These are phyloP conservation scores for Falco novaeseelandiae DNA, from an alignment of 2,797 vertebrate genomes.

Conservation along the genomic window DNA sequence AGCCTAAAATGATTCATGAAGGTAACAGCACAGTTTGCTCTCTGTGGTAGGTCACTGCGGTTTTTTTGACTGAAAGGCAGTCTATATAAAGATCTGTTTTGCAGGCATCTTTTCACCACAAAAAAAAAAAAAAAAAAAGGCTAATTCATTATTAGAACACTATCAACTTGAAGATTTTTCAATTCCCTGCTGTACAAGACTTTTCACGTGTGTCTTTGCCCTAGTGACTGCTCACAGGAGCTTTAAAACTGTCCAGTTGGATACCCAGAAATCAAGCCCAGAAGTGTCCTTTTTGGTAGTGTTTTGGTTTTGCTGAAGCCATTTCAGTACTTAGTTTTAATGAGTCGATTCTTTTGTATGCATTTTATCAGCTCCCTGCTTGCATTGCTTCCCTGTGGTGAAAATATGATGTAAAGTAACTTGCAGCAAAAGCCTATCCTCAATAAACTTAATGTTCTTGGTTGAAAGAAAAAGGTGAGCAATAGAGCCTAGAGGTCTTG, in stretches of 20 bases:
- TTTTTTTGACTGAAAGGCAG: background rate
- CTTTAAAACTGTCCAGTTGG: background rate
- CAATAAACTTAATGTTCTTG: background rate
- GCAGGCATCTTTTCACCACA: background rate
- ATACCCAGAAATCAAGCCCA: background rate
- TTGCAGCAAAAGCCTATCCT: background rate
- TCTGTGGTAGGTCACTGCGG: background rate
- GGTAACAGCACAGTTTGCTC: background rate
- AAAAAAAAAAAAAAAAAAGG: background rate
- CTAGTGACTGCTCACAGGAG: background rate
- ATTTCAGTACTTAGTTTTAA: background rate
- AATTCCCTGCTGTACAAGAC: background rate
- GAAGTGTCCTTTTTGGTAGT: background rate
- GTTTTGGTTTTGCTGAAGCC: background rate
- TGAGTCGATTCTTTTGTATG: background rate
- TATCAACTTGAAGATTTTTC: background rate
- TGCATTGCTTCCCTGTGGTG: background rate
- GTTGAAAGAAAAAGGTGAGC: background rate
- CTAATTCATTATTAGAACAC: background rate
- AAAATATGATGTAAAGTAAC: background rate
- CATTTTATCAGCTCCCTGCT: background rate
- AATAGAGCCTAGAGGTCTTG: background rate
- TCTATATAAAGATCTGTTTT: background rate
- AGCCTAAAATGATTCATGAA: background rate
- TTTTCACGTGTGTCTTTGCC: background rate